These are phyloP conservation scores for Phalangium opilio DNA, from an alignment of 2,888 invertebrate genomes.

Conservation along the genomic window DNA sequence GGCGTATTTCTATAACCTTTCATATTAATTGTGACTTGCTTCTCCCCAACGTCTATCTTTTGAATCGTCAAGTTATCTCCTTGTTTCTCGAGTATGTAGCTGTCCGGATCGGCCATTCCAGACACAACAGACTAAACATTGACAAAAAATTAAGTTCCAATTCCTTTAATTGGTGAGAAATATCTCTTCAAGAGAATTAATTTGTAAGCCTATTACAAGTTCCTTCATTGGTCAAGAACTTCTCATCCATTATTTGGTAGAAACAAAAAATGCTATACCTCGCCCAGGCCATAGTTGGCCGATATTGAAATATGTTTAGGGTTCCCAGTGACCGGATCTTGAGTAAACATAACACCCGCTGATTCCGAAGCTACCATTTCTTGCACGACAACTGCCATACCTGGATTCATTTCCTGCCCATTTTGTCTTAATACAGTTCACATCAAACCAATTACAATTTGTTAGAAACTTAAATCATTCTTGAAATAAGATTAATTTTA, in stretches of 20 bases:
- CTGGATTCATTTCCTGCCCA: conserved; percentile 47
- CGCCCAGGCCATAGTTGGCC: conserved; percentile 67
- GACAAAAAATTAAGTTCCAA: too few relatives aligned
- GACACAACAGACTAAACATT: neutral
- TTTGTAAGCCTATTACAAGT: too few relatives aligned
- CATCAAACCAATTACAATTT: too few relatives aligned
- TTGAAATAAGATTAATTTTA: too few relatives aligned
- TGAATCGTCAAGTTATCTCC: neutral
- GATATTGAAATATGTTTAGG: conserved; percentile 51
- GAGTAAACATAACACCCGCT: conserved; percentile 64
- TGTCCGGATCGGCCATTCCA: conserved; percentile 2
- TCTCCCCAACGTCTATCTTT: neutral
- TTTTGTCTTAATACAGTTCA: too few relatives aligned
- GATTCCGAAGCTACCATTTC: conserved; percentile 49
- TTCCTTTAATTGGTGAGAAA: too few relatives aligned
- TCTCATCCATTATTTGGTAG: too few relatives aligned
- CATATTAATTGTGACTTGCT: neutral
- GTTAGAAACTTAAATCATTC: too few relatives aligned
- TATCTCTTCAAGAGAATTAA: too few relatives aligned
- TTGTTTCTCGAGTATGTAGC: neutral
- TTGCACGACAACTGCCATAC: conserved; percentile 65
- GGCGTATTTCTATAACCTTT: neutral
- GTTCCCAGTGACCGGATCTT: conserved; percentile 56
- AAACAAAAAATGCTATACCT: conserved; percentile 38
- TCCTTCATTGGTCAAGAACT: too few relatives aligned